Evolutionary conservation across 2,888 invertebrate genomes (phyloP).

Genomic region (Hydroisotoma schaefferi): DNA sequence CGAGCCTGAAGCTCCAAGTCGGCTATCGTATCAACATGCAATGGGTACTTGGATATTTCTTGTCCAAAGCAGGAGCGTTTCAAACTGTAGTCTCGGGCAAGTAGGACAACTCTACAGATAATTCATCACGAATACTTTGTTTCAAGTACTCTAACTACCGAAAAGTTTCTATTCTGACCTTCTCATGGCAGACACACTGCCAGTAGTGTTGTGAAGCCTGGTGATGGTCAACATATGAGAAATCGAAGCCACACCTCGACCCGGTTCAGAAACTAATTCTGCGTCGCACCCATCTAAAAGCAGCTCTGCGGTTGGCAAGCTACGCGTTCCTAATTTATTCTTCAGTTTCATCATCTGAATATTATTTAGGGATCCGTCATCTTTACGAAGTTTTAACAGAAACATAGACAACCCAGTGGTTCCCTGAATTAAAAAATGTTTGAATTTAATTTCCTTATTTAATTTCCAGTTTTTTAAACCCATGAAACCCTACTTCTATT

Average conservation of each 20-base stretch:
- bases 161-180: constrained; percentile 49
- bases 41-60: constrained; percentile 53
- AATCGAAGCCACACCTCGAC: constrained; percentile 57
- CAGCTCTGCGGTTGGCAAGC: constrained; percentile 59
- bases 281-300: constrained; percentile 56
- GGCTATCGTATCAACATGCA: constrained; percentile 57
- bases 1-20: constrained; percentile 57
- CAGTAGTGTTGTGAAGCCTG: constrained; percentile 57
- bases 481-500: constrained; percentile 20
- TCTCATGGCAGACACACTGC: constrained; percentile 54
- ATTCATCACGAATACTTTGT: not conserved
- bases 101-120: constrained; percentile 53
- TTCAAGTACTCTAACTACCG: not conserved
- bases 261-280: constrained; percentile 54
- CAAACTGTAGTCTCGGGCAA: constrained; percentile 57
- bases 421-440: constrained; percentile 22
- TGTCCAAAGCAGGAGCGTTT: constrained; percentile 56
- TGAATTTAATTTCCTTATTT: not conserved
- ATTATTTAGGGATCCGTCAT: constrained; percentile 54
- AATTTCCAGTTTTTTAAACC: not conserved
- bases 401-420: constrained; percentile 56
- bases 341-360: constrained; percentile 57
- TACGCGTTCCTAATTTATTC: constrained; percentile 59
- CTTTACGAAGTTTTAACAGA: constrained; percentile 53
- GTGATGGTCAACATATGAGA: constrained; percentile 58